Conservation (phyloP, 2,113 vertebrate genomes). For the Nansenia antarctica region DNA sequence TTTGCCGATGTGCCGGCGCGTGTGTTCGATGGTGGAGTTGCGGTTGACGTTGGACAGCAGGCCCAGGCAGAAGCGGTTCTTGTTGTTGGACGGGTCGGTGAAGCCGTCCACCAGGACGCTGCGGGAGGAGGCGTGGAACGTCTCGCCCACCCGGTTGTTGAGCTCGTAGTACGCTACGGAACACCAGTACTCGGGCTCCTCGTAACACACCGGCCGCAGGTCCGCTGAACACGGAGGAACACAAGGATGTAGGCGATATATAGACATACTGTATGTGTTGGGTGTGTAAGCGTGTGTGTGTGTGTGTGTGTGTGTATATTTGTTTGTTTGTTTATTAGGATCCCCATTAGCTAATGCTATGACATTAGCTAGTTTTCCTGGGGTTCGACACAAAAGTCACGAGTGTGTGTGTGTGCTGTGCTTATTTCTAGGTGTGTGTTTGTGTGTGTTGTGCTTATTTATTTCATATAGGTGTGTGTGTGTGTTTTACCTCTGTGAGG, state of each 20-base stretch:
- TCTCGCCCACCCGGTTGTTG: constrained; percentile 95
- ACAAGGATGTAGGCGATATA: neutral
- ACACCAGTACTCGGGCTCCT: constrained; percentile 96
- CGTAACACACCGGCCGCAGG: constrained; percentile 94
- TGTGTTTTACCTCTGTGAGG: constrained; percentile 77
- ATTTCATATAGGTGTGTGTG: neutral
- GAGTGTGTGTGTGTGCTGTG: no score
- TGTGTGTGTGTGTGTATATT: neutral
- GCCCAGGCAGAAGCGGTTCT: constrained; percentile 96
- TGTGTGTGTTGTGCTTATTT: neutral
- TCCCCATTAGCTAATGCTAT: no score
- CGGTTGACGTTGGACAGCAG: constrained; percentile 97
- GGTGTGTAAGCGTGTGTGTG: neutral
- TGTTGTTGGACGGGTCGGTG: constrained; percentile 97
- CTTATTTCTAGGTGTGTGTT: neutral
- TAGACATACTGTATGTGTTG: neutral
- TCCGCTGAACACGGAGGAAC: constrained; percentile 74
- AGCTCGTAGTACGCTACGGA: constrained; percentile 98
- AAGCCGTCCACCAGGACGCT: constrained; percentile 96
- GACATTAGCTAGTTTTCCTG: no score
- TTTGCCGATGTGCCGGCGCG: constrained; percentile 96
- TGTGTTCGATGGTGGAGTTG: constrained; percentile 98
- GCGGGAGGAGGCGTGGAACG: constrained; percentile 92
- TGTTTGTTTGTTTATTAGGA: neutral
- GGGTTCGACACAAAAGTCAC: no score